Evolutionary conservation across 1,140 invertebrate species (phyloP), one percentile per base, ranked within the genome.

Genomic region (Plodia interpunctella): DNA sequence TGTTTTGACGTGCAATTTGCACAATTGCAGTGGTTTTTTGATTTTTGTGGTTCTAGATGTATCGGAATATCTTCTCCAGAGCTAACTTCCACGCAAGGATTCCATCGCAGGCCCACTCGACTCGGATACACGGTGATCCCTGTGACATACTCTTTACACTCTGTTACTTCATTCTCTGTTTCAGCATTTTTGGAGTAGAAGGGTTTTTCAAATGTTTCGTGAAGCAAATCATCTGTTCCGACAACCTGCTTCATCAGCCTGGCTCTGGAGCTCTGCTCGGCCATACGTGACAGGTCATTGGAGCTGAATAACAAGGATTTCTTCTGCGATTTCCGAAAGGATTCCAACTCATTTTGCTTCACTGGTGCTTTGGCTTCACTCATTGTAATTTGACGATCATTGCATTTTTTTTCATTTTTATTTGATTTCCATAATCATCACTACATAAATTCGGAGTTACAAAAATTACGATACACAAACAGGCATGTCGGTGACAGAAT

Each of bases 101-200:
- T 71, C 69, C 73, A 76, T 15, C 59, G 62, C 6, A 70, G 10
- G 49, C 38, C 38, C 10, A 57, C 35, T 67, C 64, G 5, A 75
- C 19, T 11, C 6, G 68, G 72, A 50, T 74, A 80, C 0, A 71
- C 56, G 11, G 32, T 62, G 0, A 71, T 38, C 2, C 21, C 21
- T 2, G 30, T 32, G 30, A 32, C 11, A 32, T 32, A 32, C 30
- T 32, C 8, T 32, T 32, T 32, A 32, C 30, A 10, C 2, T 55
- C 28, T 11, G 54, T 1, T 13, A 55, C 30, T 17, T 38, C 15
- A 18, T 32, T 17, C 19, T 35, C 54, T 2, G 38, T 2, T 15
- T 15, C 13, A 15, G n/a, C 13, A 35, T 17, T 15, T n/a, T 44
- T 44, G 13, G 10, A 44, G 32, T 25, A 25, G n/a, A 38, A 38